These are phyloP conservation scores for Corythornis vintsioides DNA, from an alignment of 2,113 vertebrate species.

Conservation along the genomic window DNA sequence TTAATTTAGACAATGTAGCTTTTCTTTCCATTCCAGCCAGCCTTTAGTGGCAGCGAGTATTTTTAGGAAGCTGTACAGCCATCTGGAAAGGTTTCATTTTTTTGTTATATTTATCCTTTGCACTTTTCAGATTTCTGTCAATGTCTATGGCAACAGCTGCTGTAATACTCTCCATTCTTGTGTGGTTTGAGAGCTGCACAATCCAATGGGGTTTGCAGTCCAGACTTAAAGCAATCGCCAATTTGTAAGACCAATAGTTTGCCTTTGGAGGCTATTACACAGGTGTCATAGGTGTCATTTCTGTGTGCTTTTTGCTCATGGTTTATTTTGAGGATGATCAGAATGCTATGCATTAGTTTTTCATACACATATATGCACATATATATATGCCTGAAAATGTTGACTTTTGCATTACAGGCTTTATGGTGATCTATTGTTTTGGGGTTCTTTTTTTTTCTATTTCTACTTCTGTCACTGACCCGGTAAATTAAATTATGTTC, in stretches of 20 bases:
- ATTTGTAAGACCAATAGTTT: constrained; percentile 35
- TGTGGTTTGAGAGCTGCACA: constrained; percentile 19
- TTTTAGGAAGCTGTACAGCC: constrained; percentile 48
- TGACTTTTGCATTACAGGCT: not conserved
- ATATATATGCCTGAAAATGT: not conserved
- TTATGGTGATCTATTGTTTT: not conserved
- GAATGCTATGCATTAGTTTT: not conserved
- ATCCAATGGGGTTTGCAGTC: constrained; percentile 38
- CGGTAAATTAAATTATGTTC: not conserved
- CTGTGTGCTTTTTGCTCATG: not conserved
- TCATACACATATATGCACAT: not conserved
- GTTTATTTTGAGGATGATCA: constrained; percentile 29
- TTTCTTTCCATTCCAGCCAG: constrained; percentile 22
- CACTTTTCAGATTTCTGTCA: constrained; percentile 66
- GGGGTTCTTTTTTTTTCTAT: not conserved
- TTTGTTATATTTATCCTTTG: constrained; percentile 57
- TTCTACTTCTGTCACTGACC: not conserved
- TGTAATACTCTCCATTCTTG: constrained; percentile 37
- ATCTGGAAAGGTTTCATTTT: constrained; percentile 55
- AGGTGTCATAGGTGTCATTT: not conserved
- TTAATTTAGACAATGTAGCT: not conserved
- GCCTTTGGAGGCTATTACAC: constrained; percentile 16
- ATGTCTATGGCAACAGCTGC: constrained; percentile 30
- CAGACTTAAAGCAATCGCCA: constrained; percentile 34
- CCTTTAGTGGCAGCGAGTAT: constrained; percentile 12